Evolutionary conservation across 2,888 invertebrate genomes (phyloP).

Genomic region (Sarcophaga subvicina): DNA sequence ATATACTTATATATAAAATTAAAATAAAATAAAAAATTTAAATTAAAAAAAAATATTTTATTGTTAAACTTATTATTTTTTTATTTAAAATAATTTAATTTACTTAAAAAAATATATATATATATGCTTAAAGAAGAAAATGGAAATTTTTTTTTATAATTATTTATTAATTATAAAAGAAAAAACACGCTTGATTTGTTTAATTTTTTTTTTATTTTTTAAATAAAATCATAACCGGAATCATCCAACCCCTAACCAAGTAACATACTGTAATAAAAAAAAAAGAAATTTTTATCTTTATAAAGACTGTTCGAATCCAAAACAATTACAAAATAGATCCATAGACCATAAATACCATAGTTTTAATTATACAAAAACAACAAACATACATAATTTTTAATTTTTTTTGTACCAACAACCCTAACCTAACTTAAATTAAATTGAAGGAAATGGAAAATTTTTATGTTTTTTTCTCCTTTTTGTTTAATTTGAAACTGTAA

Average conservation of each 20-base stretch:
- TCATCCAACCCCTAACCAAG: background rate
- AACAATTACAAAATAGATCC: slow-evolving; percentile 5
- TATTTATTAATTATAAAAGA: too few species aligned
- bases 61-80: slow-evolving; percentile 8
- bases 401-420: slow-evolving; percentile 22
- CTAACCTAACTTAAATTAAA: too few species aligned
- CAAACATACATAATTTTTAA: slow-evolving; percentile 16
- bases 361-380: too few species aligned
- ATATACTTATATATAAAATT: too few species aligned
- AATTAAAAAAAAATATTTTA: background rate
- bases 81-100: slow-evolving; percentile 34
- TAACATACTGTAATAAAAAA: background rate
- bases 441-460: too few species aligned
- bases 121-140: slow-evolving; percentile 23
- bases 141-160: too few species aligned
- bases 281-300: slow-evolving; percentile 10
- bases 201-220: too few species aligned
- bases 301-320: slow-evolving; percentile 48
- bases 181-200: too few species aligned
- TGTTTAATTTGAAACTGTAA: too few species aligned
- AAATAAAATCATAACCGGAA: too few species aligned
- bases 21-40: background rate
- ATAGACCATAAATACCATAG: background rate
- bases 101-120: slow-evolving; percentile 42
- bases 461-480: too few species aligned